Evolutionary conservation across 2,888 invertebrate species (phyloP), one percentile per base, ranked within the genome.

Genomic region (Megamerina dolium): DNA sequence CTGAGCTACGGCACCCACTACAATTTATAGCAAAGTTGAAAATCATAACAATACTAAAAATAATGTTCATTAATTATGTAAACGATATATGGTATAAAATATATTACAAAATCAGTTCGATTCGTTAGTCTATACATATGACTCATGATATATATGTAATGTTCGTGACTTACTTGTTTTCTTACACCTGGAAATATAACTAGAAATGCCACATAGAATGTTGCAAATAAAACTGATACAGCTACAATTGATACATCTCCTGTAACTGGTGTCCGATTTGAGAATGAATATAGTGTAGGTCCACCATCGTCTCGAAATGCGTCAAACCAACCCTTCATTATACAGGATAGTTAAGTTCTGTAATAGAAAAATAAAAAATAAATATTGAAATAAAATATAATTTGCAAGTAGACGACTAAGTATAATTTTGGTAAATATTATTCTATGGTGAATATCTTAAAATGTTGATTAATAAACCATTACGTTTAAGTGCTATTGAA

Each of bases 261-360:
- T 35, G 91, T 90, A 61, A 95, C 96, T 23, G 96, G 87, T 29
- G 95, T 96, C 60, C 95, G 81, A 75, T 94, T 93, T 73, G 87
- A 86, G 75, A 90, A 90, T 65, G 85, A 87, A 77, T 96, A 97
- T 55, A 94, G 82, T 60, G 95, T 95, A 56, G 96, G 96, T 59
- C 92, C 95, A 69, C 94, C 94, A 78, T 93, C 89, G 76, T 85
- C 85, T 70, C 96, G 87, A 79, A 95, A 96, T 55, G 93, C 92
- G 74, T 93, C 93, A 75, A 94, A 94, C 93, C 92, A 93, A 75
- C 92, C 92, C 81, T 82, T 87, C 89, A 89, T 90, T 74, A 75
- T 80, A 48, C 54, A 52, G 51, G 54, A 57, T 58, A 56, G 59
- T 56, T 60, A 58, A 54, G 58, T 54, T 56, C 64, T 66, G 53